phyloP scores from a whole-genome alignment of 64 coral and sea anemone species.

The Dendronephthya gigantea region DNA sequence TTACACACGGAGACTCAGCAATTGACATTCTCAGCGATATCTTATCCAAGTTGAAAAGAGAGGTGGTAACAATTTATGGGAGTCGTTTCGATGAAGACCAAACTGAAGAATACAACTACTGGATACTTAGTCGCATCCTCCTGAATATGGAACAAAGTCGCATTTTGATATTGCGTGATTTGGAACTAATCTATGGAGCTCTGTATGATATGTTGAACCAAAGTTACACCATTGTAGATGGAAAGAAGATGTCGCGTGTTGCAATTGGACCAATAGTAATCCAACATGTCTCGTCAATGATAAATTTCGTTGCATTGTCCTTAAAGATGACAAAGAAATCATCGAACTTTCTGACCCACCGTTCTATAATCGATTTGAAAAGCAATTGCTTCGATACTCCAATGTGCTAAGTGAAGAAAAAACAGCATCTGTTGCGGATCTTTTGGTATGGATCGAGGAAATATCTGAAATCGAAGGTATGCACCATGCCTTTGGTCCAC shows the following conservation, averaged over 20 bases:
- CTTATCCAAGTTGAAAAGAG: slow-evolving; percentile 41
- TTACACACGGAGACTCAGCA: slow-evolving; percentile 84
- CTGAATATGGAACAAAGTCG: slow-evolving; percentile 76
- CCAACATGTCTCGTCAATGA: slow-evolving; percentile 88
- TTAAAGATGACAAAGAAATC: slow-evolving; percentile 69
- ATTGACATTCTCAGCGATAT: slow-evolving; percentile 72
- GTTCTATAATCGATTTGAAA: slow-evolving; percentile 93
- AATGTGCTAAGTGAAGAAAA: slow-evolving; percentile 52
- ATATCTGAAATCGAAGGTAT: slow-evolving; percentile 34
- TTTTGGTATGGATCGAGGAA: slow-evolving; percentile 37
- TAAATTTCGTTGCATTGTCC: slow-evolving; percentile 82
- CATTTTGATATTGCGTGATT: slow-evolving; percentile 70
- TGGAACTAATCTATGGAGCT: slow-evolving; percentile 80
- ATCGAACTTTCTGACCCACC: slow-evolving; percentile 73
- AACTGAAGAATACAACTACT: slow-evolving; percentile 88
- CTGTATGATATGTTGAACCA: slow-evolving; percentile 97
- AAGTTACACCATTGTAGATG: slow-evolving; percentile 79
- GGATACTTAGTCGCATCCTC: slow-evolving; percentile 69
- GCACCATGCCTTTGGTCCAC: slow-evolving; percentile 32
- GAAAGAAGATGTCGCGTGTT: slow-evolving; percentile 70
- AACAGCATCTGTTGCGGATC: not conserved
- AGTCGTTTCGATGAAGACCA: slow-evolving; percentile 91
- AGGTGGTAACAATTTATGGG: slow-evolving; percentile 85
- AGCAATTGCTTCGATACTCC: slow-evolving; percentile 76
- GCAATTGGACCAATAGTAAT: slow-evolving; percentile 78